phyloP scores from a whole-genome alignment of 2,888 invertebrate genomes.

The Orchesella flavescens region DNA sequence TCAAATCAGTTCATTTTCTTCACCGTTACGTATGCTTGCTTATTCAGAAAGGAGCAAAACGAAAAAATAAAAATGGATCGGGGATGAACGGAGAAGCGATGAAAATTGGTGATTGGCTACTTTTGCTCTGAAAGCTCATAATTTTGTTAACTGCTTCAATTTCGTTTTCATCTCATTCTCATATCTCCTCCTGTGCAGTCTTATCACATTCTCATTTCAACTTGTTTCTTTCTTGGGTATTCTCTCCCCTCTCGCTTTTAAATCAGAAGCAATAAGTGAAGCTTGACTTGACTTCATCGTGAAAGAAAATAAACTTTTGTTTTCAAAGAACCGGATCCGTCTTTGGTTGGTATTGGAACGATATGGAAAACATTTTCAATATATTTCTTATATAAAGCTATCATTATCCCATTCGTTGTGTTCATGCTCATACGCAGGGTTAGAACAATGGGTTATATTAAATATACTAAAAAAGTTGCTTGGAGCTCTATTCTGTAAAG shows the following conservation, averaged over 20 bases:
- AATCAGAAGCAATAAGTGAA: too few species aligned
- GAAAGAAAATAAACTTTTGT: slow-evolving; percentile 19
- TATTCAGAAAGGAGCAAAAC: too few species aligned
- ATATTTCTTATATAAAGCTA: slow-evolving; percentile 17
- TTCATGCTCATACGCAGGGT: too few species aligned
- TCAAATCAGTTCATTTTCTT: neutral
- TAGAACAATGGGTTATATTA: too few species aligned
- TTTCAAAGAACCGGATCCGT: slow-evolving; percentile 54
- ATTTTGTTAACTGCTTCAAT: neutral
- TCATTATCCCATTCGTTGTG: slow-evolving; percentile 39
- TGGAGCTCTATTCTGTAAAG: too few species aligned
- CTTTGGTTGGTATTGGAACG: slow-evolving; percentile 3
- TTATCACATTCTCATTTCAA: slow-evolving; percentile 12
- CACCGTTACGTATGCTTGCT: too few species aligned
- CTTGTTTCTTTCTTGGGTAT: too few species aligned
- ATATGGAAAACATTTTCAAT: slow-evolving; percentile 47
- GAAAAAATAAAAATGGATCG: neutral
- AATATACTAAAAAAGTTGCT: too few species aligned
- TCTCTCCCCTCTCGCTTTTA: too few species aligned
- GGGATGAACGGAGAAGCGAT: neutral
- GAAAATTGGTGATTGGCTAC: slow-evolving; percentile 40
- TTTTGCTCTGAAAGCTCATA: neutral
- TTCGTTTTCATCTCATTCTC: neutral
- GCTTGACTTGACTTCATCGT: too few species aligned
- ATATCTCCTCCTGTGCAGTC: neutral